Evolutionary conservation across 2,888 invertebrate genomes (phyloP), one percentile per base, ranked within the genome.

Genomic region (Watsonalla cultraria): DNA sequence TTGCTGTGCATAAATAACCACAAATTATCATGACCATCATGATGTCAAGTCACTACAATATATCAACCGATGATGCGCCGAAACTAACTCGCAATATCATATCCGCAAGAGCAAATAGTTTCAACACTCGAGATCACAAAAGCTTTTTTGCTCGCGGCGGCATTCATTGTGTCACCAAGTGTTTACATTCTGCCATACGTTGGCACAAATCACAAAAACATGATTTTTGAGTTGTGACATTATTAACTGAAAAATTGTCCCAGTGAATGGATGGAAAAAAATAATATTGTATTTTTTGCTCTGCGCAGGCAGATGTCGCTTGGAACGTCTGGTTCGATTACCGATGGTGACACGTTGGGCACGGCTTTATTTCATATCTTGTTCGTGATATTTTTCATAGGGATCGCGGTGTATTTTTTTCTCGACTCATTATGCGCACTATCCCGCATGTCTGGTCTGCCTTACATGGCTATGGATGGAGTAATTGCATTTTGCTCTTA

Each of bases 211-310:
- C 71, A 75, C 76, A 77, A 76, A 77, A 80, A 79, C 78, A 75
- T 70, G 65, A 72, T 75, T 78, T 74, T 70, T 58, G 65, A 79
- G 76, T 84, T 84, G 84, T 85, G 84, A 86, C 86, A 80, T 82
- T 84, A 86, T 85, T 84, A 85, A 86, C 80, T 83, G 81, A 82
- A 81, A 86, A 86, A 84, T 86, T 86, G 82, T 76, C 74, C 66
- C 66, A 76, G 76, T 75, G 68, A 74, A 77, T 76, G 56, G 51
- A 57, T 45, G 53, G 51, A 53, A 59, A 47, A n/a, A 47, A 51
- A 75, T 74, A 76, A 77, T 74, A 74, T 82, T 82, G 80, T 78
- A 68, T 73, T 79, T 86, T 88, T 87, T 84, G 69, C 64, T 64
- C 64, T 68, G 74, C 64, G 66, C 66, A 70, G 73, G 86, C 88